Base-by-base conservation (phyloP, 1,140 invertebrate species). In the Drosophila tsacasi region DNA sequence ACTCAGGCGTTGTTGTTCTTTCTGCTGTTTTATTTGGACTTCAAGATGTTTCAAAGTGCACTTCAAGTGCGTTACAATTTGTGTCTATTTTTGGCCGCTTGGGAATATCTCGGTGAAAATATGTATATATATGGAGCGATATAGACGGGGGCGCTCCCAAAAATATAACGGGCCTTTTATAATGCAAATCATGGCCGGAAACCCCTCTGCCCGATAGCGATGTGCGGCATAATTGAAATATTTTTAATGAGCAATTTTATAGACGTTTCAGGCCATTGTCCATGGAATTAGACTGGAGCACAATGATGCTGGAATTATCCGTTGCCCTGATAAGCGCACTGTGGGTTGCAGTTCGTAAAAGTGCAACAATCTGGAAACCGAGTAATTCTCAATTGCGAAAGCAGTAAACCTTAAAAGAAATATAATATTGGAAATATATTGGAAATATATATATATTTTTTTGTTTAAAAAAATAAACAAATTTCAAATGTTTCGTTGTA, bases 31-130 rank as follows among this genome's bases (percentile, higher is more conserved):
- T 85, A 68, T 89, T 87, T 76, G 44, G 75, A 58, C 71, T 68
- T 89, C 76, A 87, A 87, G 84, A 89, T 84, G 81, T 87, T 87
- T 78, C 77, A 78, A 73, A 87, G 84, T 87, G 84, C 85, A 87
- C 81, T 87, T 87, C 81, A 87, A 87, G 85, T 87, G 85, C 83
- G 85, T 58, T 84, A 71, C 85, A 80, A 84, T 77, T 84, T 59
- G 49, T 23, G 65, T 83, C 87, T 91, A 91, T 91, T 87, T 91
- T 81, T 79, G 85, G 83, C n/a, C 65, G 77, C 87, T 89, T 91
- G 87, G 89, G 87, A 91, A 91, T 89, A 87, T 68, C 50, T 47
- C 68, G 44, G 25, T 13, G 12, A 54, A 39, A 54, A 39, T 35
- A 25, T 40, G n/a, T 23, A 25, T 49, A 25, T 49, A 47, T 23